Evolutionary conservation across 2,797 vertebrate genomes (phyloP).

Genomic region (Neostethus bicornis): DNA sequence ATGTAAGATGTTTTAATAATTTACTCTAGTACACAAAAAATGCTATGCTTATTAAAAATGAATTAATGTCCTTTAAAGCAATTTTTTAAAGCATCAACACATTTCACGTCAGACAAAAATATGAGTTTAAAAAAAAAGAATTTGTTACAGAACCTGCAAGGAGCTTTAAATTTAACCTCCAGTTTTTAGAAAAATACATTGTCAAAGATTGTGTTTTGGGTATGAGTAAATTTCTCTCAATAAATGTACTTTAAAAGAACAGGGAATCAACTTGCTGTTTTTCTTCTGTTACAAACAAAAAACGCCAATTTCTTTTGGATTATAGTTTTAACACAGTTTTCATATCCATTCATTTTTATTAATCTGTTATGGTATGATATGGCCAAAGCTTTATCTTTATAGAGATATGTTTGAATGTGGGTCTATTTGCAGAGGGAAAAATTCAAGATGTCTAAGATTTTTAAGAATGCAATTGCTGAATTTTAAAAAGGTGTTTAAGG

Average conservation of each 20-base stretch:
- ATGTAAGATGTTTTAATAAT: background rate
- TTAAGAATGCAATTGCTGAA: too few species aligned
- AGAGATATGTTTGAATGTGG: background rate
- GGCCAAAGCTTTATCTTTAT: background rate
- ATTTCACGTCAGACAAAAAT: too few species aligned
- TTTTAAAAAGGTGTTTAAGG: too few species aligned
- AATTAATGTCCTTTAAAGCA: background rate
- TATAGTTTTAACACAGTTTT: slow-evolving; percentile 12
- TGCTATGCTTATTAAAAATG: background rate
- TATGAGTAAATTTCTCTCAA: too few species aligned
- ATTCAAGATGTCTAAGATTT: too few species aligned
- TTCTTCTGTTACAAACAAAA: slow-evolving; percentile 1
- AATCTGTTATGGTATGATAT: slow-evolving; percentile 1
- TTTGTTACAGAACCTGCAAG: too few species aligned
- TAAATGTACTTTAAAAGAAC: too few species aligned
- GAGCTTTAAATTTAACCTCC: too few species aligned
- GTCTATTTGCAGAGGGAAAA: too few species aligned
- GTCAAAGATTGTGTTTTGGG: background rate
- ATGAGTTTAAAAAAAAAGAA: too few species aligned
- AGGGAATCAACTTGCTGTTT: slow-evolving; percentile 4
- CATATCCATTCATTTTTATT: slow-evolving; percentile 12
- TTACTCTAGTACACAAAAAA: background rate
- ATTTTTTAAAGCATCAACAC: too few species aligned
- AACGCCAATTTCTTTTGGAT: slow-evolving; percentile 13
- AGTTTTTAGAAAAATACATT: too few species aligned